Conservation (phyloP, 37 sponge, comb jelly and placozoan genomes). For the Cliona cf. orientalis region DNA sequence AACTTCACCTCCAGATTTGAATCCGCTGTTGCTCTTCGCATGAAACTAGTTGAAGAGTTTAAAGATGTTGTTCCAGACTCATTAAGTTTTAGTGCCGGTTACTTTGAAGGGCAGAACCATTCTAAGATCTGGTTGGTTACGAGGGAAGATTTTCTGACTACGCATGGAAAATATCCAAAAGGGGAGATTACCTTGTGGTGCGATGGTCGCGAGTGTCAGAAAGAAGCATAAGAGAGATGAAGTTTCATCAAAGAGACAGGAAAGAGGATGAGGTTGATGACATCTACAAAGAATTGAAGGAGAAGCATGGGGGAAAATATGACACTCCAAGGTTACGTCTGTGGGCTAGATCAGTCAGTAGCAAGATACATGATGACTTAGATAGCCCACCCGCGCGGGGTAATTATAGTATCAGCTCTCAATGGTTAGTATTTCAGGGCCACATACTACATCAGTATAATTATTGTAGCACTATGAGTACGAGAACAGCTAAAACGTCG, state of each 20-base stretch:
- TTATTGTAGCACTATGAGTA: no score
- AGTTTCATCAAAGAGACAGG: not conserved
- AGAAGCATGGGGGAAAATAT: conserved; percentile 18
- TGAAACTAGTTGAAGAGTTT: conserved; percentile 34
- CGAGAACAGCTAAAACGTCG: no score
- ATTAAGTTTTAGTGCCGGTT: conserved; percentile 31
- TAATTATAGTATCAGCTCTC: no score
- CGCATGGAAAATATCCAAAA: no score
- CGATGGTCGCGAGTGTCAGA: no score
- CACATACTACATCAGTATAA: no score
- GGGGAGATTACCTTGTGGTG: no score
- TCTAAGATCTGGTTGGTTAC: conserved; percentile 14
- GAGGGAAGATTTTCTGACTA: conserved; percentile 22
- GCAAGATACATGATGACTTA: conserved; percentile 10
- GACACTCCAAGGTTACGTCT: conserved; percentile 14
- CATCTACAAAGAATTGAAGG: not conserved
- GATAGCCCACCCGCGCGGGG: conserved; percentile 31
- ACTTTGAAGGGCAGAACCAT: conserved; percentile 35
- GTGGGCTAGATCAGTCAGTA: conserved; percentile 19
- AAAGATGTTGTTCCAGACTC: conserved; percentile 29
- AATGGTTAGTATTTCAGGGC: no score
- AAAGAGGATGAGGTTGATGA: conserved; percentile 24
- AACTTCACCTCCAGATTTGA: not conserved
- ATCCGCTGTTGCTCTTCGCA: not conserved
- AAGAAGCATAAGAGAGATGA: not conserved